Conservation (phyloP, 2,113 vertebrate genomes). For the Ictalurus furcatus region DNA sequence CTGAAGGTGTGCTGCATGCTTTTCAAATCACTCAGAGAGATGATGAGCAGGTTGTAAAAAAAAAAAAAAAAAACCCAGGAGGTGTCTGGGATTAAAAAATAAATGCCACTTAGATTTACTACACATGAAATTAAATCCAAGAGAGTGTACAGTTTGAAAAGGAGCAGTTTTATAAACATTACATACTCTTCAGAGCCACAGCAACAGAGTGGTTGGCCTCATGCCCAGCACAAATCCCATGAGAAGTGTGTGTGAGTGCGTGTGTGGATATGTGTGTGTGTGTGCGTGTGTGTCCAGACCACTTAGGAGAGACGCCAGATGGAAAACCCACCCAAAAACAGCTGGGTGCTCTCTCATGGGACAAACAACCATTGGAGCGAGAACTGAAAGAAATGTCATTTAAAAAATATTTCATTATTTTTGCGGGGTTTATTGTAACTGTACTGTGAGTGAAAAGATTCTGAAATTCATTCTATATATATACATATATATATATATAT, state of each 20-base stretch:
- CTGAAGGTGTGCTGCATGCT: slow-evolving; percentile 13
- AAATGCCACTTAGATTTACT: slow-evolving; percentile 1
- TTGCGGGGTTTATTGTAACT: neutral
- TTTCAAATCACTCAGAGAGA: slow-evolving; percentile 16
- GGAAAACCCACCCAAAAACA: slow-evolving; percentile 49
- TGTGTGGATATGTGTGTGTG: slow-evolving; percentile 11
- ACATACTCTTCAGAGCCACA: neutral
- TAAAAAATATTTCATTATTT: neutral
- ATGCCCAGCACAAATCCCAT: slow-evolving; percentile 36
- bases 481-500: too few species aligned
- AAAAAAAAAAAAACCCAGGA: neutral
- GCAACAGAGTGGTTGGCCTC: slow-evolving; percentile 26
- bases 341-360: slow-evolving; percentile 49
- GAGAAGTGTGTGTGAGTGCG: slow-evolving; percentile 11
- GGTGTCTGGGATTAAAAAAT: neutral
- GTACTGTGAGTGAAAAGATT: neutral
- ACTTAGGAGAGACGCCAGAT: slow-evolving; percentile 50
- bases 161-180: slow-evolving; percentile 12
- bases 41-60: neutral
- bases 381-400: slow-evolving; percentile 39
- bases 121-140: neutral
- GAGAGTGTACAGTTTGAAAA: neutral
- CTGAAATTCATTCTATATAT: neutral
- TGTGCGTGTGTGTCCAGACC: slow-evolving; percentile 10
- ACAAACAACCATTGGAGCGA: slow-evolving; percentile 31